A percentile compares a stretch with the other conserved stretches of the same genome.
These are phyloP conservation scores for Chamaea fasciata DNA, from an alignment of 2,113 vertebrate species.

Conservation along the genomic window DNA sequence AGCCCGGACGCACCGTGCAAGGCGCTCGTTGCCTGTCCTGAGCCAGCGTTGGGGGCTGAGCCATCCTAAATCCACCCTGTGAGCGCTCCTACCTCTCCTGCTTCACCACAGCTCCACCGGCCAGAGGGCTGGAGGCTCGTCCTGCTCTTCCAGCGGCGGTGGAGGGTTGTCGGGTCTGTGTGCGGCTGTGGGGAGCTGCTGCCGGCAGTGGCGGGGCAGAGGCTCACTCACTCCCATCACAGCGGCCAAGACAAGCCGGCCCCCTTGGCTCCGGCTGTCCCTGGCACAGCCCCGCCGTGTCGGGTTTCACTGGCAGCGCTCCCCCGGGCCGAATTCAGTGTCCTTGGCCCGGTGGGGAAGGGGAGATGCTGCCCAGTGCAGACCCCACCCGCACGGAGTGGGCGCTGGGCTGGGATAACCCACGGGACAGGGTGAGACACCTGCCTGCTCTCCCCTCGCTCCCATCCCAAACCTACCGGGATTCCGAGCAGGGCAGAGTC, in stretches of 20 bases:
- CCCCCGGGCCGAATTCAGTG: not conserved
- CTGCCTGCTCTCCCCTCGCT: not conserved
- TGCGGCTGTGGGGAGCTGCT: fast-evolving
- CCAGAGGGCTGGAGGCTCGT: not conserved
- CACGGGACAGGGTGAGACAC: fast-evolving
- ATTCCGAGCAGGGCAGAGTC: not conserved
- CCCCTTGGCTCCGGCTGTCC: conserved; percentile 15
- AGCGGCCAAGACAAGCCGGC: not conserved
- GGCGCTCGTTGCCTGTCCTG: not conserved
- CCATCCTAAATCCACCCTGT: fast-evolving
- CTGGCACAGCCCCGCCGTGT: not conserved
- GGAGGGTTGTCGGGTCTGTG: fast-evolving
- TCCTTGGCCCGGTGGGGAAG: not conserved
- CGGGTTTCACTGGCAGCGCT: not conserved
- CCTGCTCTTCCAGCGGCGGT: not conserved
- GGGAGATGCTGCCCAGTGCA: fast-evolving
- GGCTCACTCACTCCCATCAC: not conserved
- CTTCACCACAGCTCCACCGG: fast-evolving
- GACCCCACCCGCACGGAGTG: fast-evolving
- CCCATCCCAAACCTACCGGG: not conserved
- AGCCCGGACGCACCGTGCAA: fast-evolving
- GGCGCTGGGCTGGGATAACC: not conserved
- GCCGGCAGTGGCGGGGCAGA: not conserved
- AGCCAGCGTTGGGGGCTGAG: not conserved
- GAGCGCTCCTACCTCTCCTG: not conserved